Conservation (phyloP, 2,113 vertebrate genomes). For the Hippotragus niger region DNA sequence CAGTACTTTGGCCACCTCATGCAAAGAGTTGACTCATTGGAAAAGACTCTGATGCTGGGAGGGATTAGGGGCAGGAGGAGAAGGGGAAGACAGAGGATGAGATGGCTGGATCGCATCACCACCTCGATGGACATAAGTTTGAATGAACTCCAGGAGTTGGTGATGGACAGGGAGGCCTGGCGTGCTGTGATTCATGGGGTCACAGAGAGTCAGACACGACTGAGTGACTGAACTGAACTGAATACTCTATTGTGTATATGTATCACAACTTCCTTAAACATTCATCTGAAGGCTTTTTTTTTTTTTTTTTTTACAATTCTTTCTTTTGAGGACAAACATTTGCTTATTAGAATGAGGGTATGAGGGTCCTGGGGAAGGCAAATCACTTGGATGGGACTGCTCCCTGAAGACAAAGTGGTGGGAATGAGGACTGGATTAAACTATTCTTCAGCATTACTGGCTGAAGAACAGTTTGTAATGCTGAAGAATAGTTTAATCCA, state of each 20-base stretch:
- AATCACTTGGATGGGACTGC: not conserved
- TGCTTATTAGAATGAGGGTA: not conserved
- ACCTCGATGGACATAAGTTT: too few species aligned
- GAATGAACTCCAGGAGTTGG: too few species aligned
- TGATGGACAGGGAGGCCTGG: too few species aligned
- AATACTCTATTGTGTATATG: not conserved
- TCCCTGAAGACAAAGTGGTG: not conserved
- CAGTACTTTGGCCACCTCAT: too few species aligned
- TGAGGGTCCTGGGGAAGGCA: not conserved
- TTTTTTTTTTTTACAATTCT: not conserved
- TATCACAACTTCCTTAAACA: not conserved
- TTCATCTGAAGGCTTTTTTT: not conserved
- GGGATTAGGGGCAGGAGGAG: too few species aligned
- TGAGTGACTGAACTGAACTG: too few species aligned
- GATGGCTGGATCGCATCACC: too few species aligned
- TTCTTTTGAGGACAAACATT: not conserved
- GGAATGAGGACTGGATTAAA: not conserved
- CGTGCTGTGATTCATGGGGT: too few species aligned
- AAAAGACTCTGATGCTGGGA: too few species aligned
- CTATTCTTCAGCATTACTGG: not conserved
- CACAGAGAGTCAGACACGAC: accelerated
- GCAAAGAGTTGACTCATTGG: too few species aligned
- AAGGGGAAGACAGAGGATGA: too few species aligned
- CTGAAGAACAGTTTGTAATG: not conserved
- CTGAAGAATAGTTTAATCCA: not conserved